Conservation (phyloP, 2,888 invertebrate genomes). For the Malacosoma neustria region DNA sequence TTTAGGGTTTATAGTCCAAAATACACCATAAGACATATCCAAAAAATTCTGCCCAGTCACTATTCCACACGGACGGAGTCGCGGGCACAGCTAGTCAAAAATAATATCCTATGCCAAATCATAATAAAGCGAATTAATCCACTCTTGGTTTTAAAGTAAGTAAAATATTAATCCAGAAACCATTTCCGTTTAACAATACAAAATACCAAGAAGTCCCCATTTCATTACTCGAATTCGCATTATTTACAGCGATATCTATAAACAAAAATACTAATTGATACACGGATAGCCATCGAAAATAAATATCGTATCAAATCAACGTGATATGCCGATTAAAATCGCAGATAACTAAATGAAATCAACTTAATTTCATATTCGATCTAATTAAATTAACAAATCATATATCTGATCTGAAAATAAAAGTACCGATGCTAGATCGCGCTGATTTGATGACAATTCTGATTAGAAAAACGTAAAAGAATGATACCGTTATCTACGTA, state of each 20-base stretch:
- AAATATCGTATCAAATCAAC: background rate
- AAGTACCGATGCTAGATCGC: constrained; percentile 21
- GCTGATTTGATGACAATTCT: constrained; percentile 25
- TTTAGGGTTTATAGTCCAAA: too few relatives aligned
- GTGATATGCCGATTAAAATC: constrained; percentile 5
- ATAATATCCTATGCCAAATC: too few relatives aligned
- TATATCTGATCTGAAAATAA: constrained; percentile 24
- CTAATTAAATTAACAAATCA: constrained; percentile 33
- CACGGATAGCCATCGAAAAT: background rate
- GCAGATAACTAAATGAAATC: constrained; percentile 14
- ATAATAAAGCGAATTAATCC: too few relatives aligned
- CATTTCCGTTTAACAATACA: too few relatives aligned
- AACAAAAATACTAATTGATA: background rate
- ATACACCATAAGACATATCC: too few relatives aligned
- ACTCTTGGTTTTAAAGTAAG: too few relatives aligned
- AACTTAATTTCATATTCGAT: constrained; percentile 26
- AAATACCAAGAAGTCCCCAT: too few relatives aligned
- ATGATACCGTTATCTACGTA: constrained; percentile 12
- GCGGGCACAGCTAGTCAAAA: too few relatives aligned
- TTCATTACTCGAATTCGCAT: background rate
- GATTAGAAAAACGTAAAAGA: constrained; percentile 14
- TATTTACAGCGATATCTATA: background rate
- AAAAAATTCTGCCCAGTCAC: too few relatives aligned
- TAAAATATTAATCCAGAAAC: too few relatives aligned
- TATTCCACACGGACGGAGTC: too few relatives aligned